Base-by-base conservation (phyloP, 2,113 vertebrate genomes). In the Ceratotherium simum region DNA sequence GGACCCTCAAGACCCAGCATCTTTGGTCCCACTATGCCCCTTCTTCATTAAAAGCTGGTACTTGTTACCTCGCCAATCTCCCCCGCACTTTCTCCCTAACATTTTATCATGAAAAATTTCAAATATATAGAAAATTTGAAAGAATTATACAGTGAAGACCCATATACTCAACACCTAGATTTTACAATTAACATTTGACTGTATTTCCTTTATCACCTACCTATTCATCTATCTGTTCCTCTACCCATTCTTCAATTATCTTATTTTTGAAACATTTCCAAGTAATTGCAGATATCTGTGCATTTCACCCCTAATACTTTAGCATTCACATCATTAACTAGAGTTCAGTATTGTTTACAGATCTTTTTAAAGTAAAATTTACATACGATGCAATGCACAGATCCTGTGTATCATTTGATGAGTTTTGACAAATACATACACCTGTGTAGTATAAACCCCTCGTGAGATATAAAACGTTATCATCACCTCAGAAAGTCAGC, bases 291-390 rank as follows among this genome's bases (percentile, higher is more conserved):
- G 72, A 78, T 17, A 60, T 72, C 31, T 31, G 14, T 91, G 39
- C 5, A 58, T 20, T 84, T 90, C 23, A 64, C 23, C 65, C 10
- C 12, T 48, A 80, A 91, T 70, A 88, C 4, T 75, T 67, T 2
- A 31, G 8, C 54, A 31, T 78, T 75, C 29, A 14, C 51, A 25
- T 70, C 64, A 42, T 81, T 95, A 95, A 62, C n/a, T 91, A 64
- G 16, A 91, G 7, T 88, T 92, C 27, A 10, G 1, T 64, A 51
- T 65, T 87, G 13, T 79, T 78, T 93, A 58, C 58, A 39, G 70
- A 54, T 90, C 31, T 96, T 88, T 93, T 76, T 46, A 85, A 48
- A 89, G 46, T 81, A 54, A 76, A 89, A 93, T 85, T 95, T 96
- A 51, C 29, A 46, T 72, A 36, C 9, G 20, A 56, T 81, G 18